Evolutionary conservation across 2,888 invertebrate species (phyloP).

Genomic region (Microplitis deprimator): DNA sequence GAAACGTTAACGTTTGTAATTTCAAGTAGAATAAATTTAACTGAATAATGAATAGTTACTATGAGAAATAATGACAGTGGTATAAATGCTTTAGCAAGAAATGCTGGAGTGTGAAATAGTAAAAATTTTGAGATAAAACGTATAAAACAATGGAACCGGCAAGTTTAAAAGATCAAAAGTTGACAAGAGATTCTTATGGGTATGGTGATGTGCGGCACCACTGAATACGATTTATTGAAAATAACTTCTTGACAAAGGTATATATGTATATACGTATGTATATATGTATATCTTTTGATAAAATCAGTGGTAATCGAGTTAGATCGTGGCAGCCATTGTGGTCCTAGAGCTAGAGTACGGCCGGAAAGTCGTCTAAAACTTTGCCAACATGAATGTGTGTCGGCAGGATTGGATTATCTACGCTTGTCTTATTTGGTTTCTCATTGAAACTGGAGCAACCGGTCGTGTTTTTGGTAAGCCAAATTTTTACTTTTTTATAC

Average conservation of each 20-base stretch:
- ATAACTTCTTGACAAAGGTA: constrained; percentile 21
- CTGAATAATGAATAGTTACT: constrained; percentile 8
- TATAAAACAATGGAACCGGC: constrained; percentile 45
- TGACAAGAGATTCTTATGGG: constrained; percentile 35
- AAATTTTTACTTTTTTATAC: neutral
- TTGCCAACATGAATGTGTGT: constrained; percentile 63
- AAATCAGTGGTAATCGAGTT: constrained; percentile 37
- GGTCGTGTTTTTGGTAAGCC: constrained; percentile 65
- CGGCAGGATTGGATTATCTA: constrained; percentile 62
- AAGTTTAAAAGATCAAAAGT: constrained; percentile 45
- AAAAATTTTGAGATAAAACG: constrained; percentile 17
- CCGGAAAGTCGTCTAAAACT: constrained; percentile 50
- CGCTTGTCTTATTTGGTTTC: constrained; percentile 64
- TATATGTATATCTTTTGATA: constrained; percentile 20
- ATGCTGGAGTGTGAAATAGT: constrained; percentile 14
- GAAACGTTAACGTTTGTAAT: too few relatives aligned
- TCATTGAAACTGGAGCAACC: constrained; percentile 58
- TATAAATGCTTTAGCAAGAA: constrained; percentile 44
- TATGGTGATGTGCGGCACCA: constrained; percentile 44
- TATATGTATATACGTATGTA: constrained; percentile 10
- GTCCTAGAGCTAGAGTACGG: constrained; percentile 27
- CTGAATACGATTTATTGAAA: constrained; percentile 31
- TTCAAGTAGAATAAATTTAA: too few relatives aligned
- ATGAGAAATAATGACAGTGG: constrained; percentile 47
- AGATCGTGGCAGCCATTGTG: constrained; percentile 34